phyloP scores from a whole-genome alignment of 2,888 invertebrate genomes.

The Tachina fera region DNA sequence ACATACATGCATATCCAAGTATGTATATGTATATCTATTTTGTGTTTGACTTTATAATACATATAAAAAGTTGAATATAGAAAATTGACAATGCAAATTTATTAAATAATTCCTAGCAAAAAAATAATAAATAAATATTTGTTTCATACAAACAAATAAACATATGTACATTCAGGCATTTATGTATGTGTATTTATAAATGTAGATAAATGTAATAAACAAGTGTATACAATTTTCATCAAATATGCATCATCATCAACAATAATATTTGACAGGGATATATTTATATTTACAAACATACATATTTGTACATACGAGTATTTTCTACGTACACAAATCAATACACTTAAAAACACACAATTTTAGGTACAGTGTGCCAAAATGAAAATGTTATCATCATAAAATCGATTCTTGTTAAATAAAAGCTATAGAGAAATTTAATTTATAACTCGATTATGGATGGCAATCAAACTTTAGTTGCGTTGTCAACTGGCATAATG shows the following conservation, averaged over 20 bases:
- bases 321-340: too few relatives aligned
- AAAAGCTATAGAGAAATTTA: too few relatives aligned
- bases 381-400: too few relatives aligned
- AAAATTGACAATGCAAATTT: constrained; percentile 53
- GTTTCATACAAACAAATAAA: background rate
- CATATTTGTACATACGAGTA: background rate
- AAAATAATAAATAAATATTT: constrained; percentile 32
- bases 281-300: background rate
- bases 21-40: background rate
- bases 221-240: constrained; percentile 54
- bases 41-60: background rate
- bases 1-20: background rate
- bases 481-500: too few relatives aligned
- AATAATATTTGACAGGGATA: constrained; percentile 40
- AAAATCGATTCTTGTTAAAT: too few relatives aligned
- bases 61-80: constrained; percentile 31
- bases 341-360: too few relatives aligned
- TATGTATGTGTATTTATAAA: background rate
- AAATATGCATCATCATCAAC: constrained; percentile 61
- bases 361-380: too few relatives aligned
- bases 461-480: too few relatives aligned
- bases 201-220: constrained; percentile 12
- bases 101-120: constrained; percentile 40
- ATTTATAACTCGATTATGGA: too few relatives aligned
- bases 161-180: background rate